Conservation (phyloP, 1,140 invertebrate species). For the Formica selysi region DNA sequence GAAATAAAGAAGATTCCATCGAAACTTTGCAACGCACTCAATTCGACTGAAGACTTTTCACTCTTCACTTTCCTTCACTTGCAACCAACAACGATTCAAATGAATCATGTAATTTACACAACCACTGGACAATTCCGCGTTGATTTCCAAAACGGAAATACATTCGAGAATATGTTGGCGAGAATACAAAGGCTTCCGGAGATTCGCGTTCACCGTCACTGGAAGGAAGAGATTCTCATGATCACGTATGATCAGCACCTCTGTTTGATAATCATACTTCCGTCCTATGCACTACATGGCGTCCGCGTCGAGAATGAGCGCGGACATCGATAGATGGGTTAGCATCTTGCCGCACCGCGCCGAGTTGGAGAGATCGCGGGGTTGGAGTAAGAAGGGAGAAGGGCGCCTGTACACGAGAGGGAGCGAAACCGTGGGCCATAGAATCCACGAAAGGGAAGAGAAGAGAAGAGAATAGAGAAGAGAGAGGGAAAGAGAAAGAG, state of each 20-base stretch:
- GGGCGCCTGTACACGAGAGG: slow-evolving; percentile 36
- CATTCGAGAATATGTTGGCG: not conserved
- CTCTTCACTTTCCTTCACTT: slow-evolving; percentile 5
- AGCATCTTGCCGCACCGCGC: slow-evolving; percentile 74
- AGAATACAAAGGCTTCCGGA: slow-evolving; percentile 18
- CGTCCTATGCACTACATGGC: slow-evolving; percentile 84
- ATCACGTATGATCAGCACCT: slow-evolving; percentile 38
- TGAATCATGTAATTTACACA: not conserved
- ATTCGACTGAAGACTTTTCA: not conserved
- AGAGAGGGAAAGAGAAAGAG: slow-evolving; percentile 42
- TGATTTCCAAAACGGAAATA: slow-evolving; percentile 26
- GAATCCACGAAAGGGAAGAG: no score
- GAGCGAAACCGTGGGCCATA: slow-evolving; percentile 29
- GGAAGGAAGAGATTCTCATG: slow-evolving; percentile 22
- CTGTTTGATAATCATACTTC: slow-evolving; percentile 64
- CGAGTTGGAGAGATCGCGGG: slow-evolving; percentile 36
- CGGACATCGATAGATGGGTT: slow-evolving; percentile 84
- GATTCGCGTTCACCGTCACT: slow-evolving; percentile 23
- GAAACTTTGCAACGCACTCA: not conserved
- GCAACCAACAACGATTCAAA: not conserved
- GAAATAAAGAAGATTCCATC: no score
- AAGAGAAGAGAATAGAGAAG: slow-evolving; percentile 47
- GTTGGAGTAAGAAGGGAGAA: slow-evolving; percentile 58
- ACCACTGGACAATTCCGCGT: not conserved
- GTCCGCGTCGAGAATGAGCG: slow-evolving; percentile 85